A percentile compares a stretch with the other conserved stretches of the same genome.
Conservation (phyloP, 1,140 invertebrate species). For the Zophobas atratus region DNA sequence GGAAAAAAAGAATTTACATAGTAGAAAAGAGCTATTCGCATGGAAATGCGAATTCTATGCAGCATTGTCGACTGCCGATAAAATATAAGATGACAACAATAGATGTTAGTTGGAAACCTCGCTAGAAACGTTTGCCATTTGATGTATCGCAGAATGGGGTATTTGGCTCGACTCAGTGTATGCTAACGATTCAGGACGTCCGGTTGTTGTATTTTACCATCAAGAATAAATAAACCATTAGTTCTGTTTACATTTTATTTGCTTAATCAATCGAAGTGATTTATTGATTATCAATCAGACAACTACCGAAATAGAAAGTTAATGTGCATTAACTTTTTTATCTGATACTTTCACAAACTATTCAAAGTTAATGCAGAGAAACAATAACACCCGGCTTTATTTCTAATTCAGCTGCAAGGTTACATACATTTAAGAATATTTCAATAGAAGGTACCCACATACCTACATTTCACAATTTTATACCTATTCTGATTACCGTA, state of each 20-base stretch:
- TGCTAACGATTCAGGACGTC: slow-evolving; percentile 61
- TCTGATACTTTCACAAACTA: no score
- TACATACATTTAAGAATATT: no score
- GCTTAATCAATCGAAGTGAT: slow-evolving; percentile 55
- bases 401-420: no score
- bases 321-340: no score
- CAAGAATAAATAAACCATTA: slow-evolving; percentile 63
- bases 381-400: no score
- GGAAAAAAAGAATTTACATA: slow-evolving; percentile 65
- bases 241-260: slow-evolving; percentile 56
- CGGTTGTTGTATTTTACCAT: slow-evolving; percentile 63
- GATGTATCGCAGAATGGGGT: slow-evolving; percentile 62
- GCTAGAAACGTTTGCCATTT: slow-evolving; percentile 60
- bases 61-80: slow-evolving; percentile 64
- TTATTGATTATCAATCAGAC: not conserved
- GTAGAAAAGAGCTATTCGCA: slow-evolving; percentile 65
- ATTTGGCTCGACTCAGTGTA: slow-evolving; percentile 59
- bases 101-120: slow-evolving; percentile 62
- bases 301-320: no score
- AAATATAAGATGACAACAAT: slow-evolving; percentile 68
- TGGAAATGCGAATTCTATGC: slow-evolving; percentile 65
- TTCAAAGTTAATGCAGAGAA: no score
- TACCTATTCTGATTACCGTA: no score
- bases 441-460: no score
- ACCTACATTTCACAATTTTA: no score